A percentile compares a stretch with the other conserved stretches of the same genome.
Conservation (phyloP, 2,888 invertebrate species). For the Aporophyla lueneburgensis region DNA sequence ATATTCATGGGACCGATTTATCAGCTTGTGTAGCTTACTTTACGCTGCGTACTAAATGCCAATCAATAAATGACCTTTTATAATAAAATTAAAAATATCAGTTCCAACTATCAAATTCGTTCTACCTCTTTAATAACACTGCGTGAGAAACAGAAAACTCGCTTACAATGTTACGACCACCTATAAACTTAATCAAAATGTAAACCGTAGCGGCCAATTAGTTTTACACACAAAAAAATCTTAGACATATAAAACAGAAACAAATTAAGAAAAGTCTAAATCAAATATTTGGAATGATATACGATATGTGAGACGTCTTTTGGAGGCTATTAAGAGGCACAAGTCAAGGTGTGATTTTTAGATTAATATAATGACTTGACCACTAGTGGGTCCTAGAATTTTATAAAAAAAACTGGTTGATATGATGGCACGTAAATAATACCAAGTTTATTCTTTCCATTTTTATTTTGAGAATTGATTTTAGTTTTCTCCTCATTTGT, state of each 20-base stretch:
- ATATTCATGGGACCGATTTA: background rate
- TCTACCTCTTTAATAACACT: constrained; percentile 39
- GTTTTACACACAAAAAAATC: constrained; percentile 52
- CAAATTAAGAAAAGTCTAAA: constrained; percentile 56
- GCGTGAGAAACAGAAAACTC: constrained; percentile 49
- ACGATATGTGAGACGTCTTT: constrained; percentile 38
- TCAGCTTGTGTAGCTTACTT: background rate
- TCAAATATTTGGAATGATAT: constrained; percentile 60
- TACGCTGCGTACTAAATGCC: background rate
- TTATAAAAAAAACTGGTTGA: background rate
- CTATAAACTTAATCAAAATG: constrained; percentile 52
- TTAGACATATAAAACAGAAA: constrained; percentile 34
- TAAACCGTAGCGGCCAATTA: constrained; percentile 58
- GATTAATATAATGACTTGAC: constrained; percentile 29
- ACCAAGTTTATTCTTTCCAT: too few species aligned
- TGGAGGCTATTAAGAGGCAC: constrained; percentile 16
- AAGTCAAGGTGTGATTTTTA: constrained; percentile 20
- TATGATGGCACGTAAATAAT: too few species aligned
- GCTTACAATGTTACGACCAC: constrained; percentile 49
- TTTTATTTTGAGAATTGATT: too few species aligned
- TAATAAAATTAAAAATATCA: constrained; percentile 11
- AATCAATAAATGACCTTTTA: constrained; percentile 22
- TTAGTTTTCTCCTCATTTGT: too few species aligned
- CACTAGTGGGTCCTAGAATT: background rate
- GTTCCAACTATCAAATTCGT: constrained; percentile 26